These are phyloP conservation scores for Sweltsa coloradensis DNA, from an alignment of 1,140 invertebrate genomes.

Conservation along the genomic window DNA sequence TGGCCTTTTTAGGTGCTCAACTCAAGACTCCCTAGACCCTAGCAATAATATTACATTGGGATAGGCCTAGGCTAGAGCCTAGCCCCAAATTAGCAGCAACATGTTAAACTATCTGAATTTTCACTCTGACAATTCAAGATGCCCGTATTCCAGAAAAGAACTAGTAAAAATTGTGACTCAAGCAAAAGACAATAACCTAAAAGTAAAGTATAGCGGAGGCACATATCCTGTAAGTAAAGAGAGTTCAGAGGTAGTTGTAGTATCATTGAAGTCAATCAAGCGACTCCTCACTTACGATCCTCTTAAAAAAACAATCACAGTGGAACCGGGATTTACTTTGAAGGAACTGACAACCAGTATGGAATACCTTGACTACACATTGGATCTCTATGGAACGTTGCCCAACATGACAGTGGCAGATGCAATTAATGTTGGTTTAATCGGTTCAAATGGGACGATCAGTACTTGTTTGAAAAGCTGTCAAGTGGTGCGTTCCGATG, in stretches of 20 bases:
- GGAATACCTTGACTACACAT: constrained; percentile 6
- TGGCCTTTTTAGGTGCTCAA: no score
- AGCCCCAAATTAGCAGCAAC: no score
- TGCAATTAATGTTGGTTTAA: constrained; percentile 11
- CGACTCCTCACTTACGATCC: constrained; percentile 3
- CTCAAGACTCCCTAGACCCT: no score
- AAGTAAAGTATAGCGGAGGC: constrained; percentile 4
- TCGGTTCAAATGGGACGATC: constrained; percentile 8
- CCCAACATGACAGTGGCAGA: constrained; percentile 10
- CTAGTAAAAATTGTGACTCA: constrained; percentile 5
- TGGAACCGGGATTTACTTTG: constrained; percentile 9
- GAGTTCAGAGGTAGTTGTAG: constrained; percentile 1
- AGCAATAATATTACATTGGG: no score
- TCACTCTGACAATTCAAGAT: no score
- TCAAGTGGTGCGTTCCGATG: constrained; percentile 8
- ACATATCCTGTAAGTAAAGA: constrained; percentile 1
- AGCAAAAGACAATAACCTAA: constrained; percentile 7
- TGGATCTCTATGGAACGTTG: constrained; percentile 9
- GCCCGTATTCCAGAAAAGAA: no score
- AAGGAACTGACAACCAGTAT: not conserved
- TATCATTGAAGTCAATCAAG: constrained; percentile 5
- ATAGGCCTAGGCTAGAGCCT: no score
- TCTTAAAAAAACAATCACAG: constrained; percentile 5
- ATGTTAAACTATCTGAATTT: no score
- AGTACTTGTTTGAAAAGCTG: constrained; percentile 4